Conservation (phyloP, 1,140 invertebrate species). For the Penaeus japonicus region DNA sequence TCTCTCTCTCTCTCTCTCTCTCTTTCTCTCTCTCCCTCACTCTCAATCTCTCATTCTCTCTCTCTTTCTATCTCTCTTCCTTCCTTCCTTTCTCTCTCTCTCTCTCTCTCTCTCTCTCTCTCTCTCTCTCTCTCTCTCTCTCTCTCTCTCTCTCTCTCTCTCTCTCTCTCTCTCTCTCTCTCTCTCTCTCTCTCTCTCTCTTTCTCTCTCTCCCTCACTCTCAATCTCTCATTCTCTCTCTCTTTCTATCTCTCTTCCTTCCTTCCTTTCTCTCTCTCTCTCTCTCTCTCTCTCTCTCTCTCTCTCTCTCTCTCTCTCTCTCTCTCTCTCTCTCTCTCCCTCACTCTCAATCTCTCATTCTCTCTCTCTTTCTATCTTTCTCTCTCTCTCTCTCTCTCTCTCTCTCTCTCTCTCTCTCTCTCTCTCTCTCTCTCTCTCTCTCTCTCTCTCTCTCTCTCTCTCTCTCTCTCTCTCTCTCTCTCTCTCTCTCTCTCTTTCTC, state of each 20-base stretch:
- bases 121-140: neutral
- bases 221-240: too few species aligned
- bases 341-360: too few species aligned
- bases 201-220: too few species aligned
- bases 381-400: neutral
- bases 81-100: neutral
- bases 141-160: neutral
- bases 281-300: too few species aligned
- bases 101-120: neutral
- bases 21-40: neutral
- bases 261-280: neutral
- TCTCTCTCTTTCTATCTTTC: too few species aligned
- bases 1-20: conserved; percentile 26
- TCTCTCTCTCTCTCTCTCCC: too few species aligned
- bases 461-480: neutral
- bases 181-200: neutral
- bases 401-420: neutral
- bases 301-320: too few species aligned
- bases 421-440: neutral
- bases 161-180: neutral
- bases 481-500: neutral
- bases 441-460: neutral
- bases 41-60: neutral
- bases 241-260: neutral
- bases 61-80: neutral